Percentiles rank a stretch among this genome's conserved stretches.
Conservation (phyloP, 2,888 invertebrate species). For the Xestia xanthographa region DNA sequence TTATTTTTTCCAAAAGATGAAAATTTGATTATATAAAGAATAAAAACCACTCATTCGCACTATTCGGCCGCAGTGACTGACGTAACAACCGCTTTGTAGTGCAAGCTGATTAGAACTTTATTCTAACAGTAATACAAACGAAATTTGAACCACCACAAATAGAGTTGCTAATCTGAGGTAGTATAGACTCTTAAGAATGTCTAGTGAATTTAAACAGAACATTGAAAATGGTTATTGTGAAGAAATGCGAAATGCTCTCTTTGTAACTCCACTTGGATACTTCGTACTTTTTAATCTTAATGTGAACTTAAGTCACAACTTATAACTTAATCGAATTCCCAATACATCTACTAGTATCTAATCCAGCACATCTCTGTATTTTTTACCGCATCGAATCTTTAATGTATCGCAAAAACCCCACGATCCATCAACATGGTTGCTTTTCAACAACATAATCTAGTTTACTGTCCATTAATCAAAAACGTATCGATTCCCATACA, state of each 20-base stretch:
- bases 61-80: too few species aligned
- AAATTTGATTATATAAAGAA: too few species aligned
- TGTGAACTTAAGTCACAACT: not conserved
- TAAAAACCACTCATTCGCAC: too few species aligned
- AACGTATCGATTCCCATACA: constrained; percentile 87
- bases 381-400: constrained; percentile 47
- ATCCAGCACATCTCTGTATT: constrained; percentile 22
- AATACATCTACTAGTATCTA: constrained; percentile 20
- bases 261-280: not conserved
- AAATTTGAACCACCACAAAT: too few species aligned
- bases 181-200: too few species aligned
- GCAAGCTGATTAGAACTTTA: too few species aligned
- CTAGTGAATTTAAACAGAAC: not conserved
- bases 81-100: too few species aligned
- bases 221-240: not conserved
- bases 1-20: too few species aligned
- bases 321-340: not conserved
- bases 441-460: constrained; percentile 87
- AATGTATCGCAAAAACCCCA: constrained; percentile 69
- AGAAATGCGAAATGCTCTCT: not conserved
- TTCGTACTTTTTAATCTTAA: not conserved
- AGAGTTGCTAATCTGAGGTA: too few species aligned
- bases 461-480: constrained; percentile 87
- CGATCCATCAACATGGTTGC: constrained; percentile 71
- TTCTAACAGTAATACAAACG: too few species aligned